Percentiles rank a stretch among this genome's conserved stretches.
Conservation (phyloP, 1,140 invertebrate genomes). For the Procambarus virginalis region DNA sequence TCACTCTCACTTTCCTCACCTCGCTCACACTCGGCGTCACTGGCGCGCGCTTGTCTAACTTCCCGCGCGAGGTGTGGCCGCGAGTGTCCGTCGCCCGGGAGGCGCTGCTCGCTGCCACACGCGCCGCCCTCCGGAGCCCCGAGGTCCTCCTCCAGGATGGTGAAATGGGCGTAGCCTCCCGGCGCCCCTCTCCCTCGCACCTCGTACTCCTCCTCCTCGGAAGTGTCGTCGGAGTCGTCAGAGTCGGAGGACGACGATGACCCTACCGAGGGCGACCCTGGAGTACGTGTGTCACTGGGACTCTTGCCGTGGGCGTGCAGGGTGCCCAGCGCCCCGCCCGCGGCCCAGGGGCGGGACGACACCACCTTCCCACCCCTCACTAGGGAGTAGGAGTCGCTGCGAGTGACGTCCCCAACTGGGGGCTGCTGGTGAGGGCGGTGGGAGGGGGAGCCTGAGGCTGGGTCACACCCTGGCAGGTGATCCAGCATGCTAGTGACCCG, state of each 20-base stretch:
- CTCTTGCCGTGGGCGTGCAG: not conserved
- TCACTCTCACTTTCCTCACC: not conserved
- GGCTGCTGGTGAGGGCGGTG: slow-evolving; percentile 5
- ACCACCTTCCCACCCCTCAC: slow-evolving; percentile 57
- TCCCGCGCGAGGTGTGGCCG: not conserved
- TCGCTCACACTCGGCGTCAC: not conserved
- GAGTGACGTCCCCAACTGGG: slow-evolving; percentile 16
- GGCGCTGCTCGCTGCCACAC: not conserved
- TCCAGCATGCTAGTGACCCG: slow-evolving; percentile 22
- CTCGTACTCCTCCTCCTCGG: slow-evolving; percentile 60
- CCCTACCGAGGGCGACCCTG: not conserved
- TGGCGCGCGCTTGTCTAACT: not conserved
- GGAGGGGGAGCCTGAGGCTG: slow-evolving; percentile 21
- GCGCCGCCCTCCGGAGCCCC: not conserved
- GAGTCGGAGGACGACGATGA: slow-evolving; percentile 4
- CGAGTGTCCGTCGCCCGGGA: not conserved
- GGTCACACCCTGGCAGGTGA: slow-evolving; percentile 32
- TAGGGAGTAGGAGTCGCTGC: slow-evolving; percentile 51
- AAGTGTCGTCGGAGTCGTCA: slow-evolving; percentile 44
- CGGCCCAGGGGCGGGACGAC: slow-evolving; percentile 54
- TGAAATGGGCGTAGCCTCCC: not conserved
- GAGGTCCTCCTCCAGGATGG: slow-evolving; percentile 32
- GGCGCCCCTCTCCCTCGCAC: not conserved
- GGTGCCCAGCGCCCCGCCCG: slow-evolving; percentile 2
- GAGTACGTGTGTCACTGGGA: too few relatives aligned